Percentiles rank a stretch among this genome's conserved stretches.
Evolutionary conservation across 2,888 invertebrate species (phyloP).

Genomic region (Eupithecia subfuscata): DNA sequence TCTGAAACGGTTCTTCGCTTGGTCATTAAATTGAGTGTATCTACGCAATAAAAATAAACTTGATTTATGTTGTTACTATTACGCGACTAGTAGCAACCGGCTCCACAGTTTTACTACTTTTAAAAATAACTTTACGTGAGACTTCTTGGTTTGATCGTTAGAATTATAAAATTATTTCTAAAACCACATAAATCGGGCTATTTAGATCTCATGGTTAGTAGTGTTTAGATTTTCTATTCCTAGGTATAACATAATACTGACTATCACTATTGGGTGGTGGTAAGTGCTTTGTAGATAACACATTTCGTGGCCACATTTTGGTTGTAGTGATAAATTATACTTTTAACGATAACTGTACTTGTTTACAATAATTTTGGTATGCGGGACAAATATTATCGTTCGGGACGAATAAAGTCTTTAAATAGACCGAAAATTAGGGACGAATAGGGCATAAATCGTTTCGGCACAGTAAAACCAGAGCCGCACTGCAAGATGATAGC

Average conservation of each 20-base stretch:
- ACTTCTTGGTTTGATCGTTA: not conserved
- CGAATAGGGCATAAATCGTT: too few relatives aligned
- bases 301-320: too few relatives aligned
- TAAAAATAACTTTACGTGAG: not conserved
- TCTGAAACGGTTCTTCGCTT: not conserved
- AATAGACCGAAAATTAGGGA: too few relatives aligned
- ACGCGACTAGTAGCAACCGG: not conserved
- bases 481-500: too few relatives aligned
- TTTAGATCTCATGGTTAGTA: not conserved
- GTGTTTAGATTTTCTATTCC: not conserved
- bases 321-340: too few relatives aligned
- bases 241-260: not conserved
- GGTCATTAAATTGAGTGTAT: not conserved
- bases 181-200: not conserved
- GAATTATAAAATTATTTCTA: not conserved
- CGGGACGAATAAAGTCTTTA: too few relatives aligned
- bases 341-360: too few relatives aligned
- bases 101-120: not conserved
- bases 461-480: too few relatives aligned
- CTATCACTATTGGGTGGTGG: too few relatives aligned
- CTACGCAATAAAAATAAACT: not conserved
- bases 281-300: too few relatives aligned
- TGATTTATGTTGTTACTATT: not conserved
- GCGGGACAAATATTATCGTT: too few relatives aligned
- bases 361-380: too few relatives aligned